A percentile compares a stretch with the other conserved stretches of the same genome.
Evolutionary conservation across 2,113 vertebrate genomes (phyloP).

Genomic region (Thalassoma bifasciatum): DNA sequence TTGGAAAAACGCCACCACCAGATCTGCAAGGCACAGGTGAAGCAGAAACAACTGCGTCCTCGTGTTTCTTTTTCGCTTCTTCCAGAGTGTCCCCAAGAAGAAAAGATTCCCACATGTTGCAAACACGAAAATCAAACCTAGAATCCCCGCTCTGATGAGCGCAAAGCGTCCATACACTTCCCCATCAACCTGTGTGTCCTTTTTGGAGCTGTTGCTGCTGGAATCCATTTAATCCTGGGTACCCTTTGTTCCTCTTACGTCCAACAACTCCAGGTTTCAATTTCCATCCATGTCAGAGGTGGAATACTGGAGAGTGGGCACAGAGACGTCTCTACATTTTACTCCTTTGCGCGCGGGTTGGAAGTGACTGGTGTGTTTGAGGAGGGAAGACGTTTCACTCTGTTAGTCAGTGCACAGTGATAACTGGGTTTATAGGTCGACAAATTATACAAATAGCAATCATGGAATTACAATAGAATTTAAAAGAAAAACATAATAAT

Average conservation of each 20-base stretch:
- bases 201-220: conserved; percentile 29
- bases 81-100: conserved; percentile 83
- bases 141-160: conserved; percentile 81
- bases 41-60: conserved; percentile 86
- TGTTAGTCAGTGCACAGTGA: neutral
- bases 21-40: conserved; percentile 86
- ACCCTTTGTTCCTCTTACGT: neutral
- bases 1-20: conserved; percentile 88
- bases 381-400: neutral
- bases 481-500: no score
- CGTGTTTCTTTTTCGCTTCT: conserved; percentile 83
- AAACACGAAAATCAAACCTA: conserved; percentile 82
- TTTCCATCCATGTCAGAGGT: neutral
- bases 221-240: conserved; percentile 14
- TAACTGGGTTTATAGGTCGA: neutral
- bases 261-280: neutral
- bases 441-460: no score
- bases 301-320: no score
- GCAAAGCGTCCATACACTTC: conserved; percentile 76
- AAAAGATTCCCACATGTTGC: conserved; percentile 84
- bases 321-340: neutral
- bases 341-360: neutral
- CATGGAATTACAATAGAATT: no score
- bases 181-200: conserved; percentile 18
- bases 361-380: neutral